phyloP scores from a whole-genome alignment of 1,140 invertebrate species.

The Caerostris extrusa region DNA sequence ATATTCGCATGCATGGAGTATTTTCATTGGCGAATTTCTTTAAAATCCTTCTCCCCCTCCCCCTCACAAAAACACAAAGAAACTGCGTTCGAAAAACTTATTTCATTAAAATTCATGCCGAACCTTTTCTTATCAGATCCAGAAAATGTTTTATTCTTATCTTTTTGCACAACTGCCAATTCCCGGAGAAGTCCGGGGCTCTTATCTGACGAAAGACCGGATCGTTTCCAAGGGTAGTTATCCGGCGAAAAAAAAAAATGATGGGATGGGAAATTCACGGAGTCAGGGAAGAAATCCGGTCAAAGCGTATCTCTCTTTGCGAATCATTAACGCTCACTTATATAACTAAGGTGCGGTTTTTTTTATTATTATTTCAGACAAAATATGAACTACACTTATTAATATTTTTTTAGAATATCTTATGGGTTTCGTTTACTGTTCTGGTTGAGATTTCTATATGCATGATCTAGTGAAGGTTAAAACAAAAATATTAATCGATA shows the following conservation, averaged over 20 bases:
- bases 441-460: too few relatives aligned
- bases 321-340: not conserved
- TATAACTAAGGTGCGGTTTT: not conserved
- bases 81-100: slow-evolving; percentile 33
- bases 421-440: too few relatives aligned
- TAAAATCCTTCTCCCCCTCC: not conserved
- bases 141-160: slow-evolving; percentile 62
- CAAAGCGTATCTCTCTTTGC: not conserved
- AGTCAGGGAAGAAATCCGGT: slow-evolving; percentile 57
- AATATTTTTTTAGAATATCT: too few relatives aligned
- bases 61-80: not conserved
- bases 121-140: slow-evolving; percentile 9
- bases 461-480: too few relatives aligned
- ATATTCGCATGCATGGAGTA: too few relatives aligned
- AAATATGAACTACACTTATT: too few relatives aligned
- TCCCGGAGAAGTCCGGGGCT: slow-evolving; percentile 40
- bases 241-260: not conserved
- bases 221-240: slow-evolving; percentile 64
- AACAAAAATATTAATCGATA: too few relatives aligned
- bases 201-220: slow-evolving; percentile 58
- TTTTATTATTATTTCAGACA: too few relatives aligned
- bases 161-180: slow-evolving; percentile 72
- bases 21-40: not conserved
- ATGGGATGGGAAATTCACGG: slow-evolving; percentile 31
- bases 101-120: slow-evolving; percentile 73